Evolutionary conservation across 2,113 vertebrate species (phyloP), one percentile per base, ranked within the genome.

Genomic region (Piprites chloris): DNA sequence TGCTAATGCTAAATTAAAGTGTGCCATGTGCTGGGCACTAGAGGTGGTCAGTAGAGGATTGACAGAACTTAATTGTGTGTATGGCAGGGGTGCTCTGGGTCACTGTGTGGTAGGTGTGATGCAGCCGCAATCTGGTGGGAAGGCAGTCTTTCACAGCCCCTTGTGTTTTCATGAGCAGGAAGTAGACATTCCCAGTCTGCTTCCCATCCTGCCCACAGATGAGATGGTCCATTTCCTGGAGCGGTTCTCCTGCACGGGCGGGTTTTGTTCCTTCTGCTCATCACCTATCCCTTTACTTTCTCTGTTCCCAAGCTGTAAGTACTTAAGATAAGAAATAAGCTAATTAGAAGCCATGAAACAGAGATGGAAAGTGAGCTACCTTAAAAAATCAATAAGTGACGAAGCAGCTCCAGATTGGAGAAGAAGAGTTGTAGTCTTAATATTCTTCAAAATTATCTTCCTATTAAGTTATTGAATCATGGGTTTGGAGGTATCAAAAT

Each of bases 41-140:
- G 47, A 67, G 85, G 87, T 91, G 87, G 85, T 90, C 93, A 91
- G 91, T 20, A 59, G 82, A 63, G 92, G 75, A 65, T 94, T 91
- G 87, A 80, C 67, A 86, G 71, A 91, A 85, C 88, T 86, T 90
- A 88, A 91, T 67, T 67, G 87, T 80, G 59, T 95, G 30, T 91
- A 63, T 93, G 78, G 74, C 67, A 55, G 78, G 78, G 82, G 35
- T 80, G 93, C 89, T 93, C 39, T 42, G 55, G 62, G 50, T 87
- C 87, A 73, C 71, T 85, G 66, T 1, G 0, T 92, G 89, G 66
- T 94, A 42, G 30, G 61, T 87, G 85, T 83, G 81, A 76, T 47
- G 41, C 59, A 76, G 63, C 47, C 12, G 0, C 79, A 73, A 9
- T 74, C 78, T 91, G 82, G 35, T 80, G 44, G 63, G 79, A 80